Percentiles rank a stretch among this genome's conserved stretches.
phyloP scores from a whole-genome alignment of 2,888 invertebrate genomes.

The Anoncus sp. region DNA sequence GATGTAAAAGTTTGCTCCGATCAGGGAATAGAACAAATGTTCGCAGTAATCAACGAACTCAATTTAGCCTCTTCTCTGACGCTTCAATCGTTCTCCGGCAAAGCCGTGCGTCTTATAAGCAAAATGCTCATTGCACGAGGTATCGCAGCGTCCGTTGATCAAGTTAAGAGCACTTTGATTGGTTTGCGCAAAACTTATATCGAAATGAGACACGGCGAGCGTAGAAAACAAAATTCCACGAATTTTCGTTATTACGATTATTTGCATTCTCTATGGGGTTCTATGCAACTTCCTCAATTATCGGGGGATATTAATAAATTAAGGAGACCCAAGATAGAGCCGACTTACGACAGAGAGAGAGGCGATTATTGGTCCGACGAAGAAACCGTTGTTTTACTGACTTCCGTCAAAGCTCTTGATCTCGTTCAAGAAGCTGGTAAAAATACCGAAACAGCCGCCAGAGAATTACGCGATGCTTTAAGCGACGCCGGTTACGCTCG shows the following conservation, averaged over 20 bases:
- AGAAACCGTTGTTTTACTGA: conserved; percentile 68
- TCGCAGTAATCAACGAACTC: conserved; percentile 64
- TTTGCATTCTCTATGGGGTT: conserved; percentile 68
- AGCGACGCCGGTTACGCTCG: conserved; percentile 68
- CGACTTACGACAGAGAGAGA: conserved; percentile 37
- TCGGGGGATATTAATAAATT: not conserved
- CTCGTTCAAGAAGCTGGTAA: conserved; percentile 61
- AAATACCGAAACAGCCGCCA: conserved; percentile 59
- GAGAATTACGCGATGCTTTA: conserved; percentile 61
- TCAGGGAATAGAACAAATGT: conserved; percentile 68
- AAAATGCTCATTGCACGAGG: conserved; percentile 62
- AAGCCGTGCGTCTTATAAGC: conserved; percentile 65
- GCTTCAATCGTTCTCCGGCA: conserved; percentile 62
- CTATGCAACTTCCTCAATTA: conserved; percentile 26
- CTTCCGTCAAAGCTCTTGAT: conserved; percentile 65
- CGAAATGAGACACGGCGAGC: conserved; percentile 58
- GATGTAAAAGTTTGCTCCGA: conserved; percentile 64
- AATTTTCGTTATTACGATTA: conserved; percentile 65
- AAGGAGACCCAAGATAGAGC: not conserved
- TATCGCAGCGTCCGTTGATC: conserved; percentile 64
- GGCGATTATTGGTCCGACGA: conserved; percentile 70
- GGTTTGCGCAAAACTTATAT: conserved; percentile 67
- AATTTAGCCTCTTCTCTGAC: conserved; percentile 64
- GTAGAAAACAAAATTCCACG: conserved; percentile 32
- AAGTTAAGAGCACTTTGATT: conserved; percentile 66